Evolutionary conservation across 2,797 vertebrate species (phyloP).

Genomic region (Megaceryle alcyon): DNA sequence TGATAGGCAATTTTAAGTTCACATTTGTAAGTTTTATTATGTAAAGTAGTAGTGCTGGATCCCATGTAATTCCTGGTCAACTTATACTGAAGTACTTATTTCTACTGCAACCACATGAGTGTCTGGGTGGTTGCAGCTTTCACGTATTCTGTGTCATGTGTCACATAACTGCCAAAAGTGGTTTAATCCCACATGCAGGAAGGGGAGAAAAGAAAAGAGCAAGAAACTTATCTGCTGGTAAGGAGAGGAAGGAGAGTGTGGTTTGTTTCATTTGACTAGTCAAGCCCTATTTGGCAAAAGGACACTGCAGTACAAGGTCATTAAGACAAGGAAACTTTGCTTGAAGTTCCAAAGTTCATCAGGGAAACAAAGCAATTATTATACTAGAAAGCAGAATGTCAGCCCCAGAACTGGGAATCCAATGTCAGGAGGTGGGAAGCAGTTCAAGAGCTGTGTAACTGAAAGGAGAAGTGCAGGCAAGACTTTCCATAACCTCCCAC

Average conservation of each 20-base stretch:
- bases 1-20: neutral
- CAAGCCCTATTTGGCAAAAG: neutral
- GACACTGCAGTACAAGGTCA: neutral
- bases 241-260: neutral
- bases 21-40: neutral
- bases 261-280: neutral
- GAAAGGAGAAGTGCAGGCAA: neutral
- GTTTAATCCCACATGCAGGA: neutral
- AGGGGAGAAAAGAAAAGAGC: neutral
- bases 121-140: neutral
- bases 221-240: neutral
- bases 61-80: rapidly evolving
- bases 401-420: neutral
- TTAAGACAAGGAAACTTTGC: neutral
- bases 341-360: neutral
- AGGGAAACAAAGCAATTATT: neutral
- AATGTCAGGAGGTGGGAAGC: neutral
- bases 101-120: neutral
- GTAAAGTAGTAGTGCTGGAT: neutral
- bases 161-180: neutral
- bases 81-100: neutral
- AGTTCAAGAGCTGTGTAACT: neutral
- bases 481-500: neutral
- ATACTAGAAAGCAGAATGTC: neutral
- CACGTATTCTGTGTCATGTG: rapidly evolving